Percentiles rank a stretch among this genome's conserved stretches.
Evolutionary conservation across 2,888 invertebrate genomes (phyloP).

Genomic region (Conomelus anceps): DNA sequence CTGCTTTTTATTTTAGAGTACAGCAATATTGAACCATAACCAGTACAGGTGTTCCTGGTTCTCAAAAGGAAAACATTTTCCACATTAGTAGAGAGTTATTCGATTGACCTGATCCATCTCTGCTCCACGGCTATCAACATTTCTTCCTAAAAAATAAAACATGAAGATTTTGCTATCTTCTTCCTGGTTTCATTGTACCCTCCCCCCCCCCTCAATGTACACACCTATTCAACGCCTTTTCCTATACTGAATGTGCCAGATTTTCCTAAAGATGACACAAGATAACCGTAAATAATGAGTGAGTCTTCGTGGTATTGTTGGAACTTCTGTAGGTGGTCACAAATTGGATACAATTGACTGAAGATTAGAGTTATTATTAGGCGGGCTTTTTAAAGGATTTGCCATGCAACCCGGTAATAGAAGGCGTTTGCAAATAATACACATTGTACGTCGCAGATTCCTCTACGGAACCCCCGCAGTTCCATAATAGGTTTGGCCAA

Average conservation of each 20-base stretch:
- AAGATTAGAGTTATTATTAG: neutral
- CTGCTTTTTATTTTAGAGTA: too few species aligned
- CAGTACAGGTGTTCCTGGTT: too few species aligned
- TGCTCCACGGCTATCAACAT: too few species aligned
- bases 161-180: neutral
- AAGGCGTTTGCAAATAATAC: neutral
- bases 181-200: neutral
- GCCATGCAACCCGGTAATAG: neutral
- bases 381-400: neutral
- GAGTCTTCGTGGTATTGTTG: neutral
- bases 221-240: neutral
- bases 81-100: too few species aligned
- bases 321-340: neutral
- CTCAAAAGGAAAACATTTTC: too few species aligned
- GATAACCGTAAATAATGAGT: neutral
- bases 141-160: neutral
- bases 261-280: neutral
- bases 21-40: too few species aligned
- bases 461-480: too few species aligned
- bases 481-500: neutral
- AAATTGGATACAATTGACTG: neutral
- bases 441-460: neutral
- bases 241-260: neutral
- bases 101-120: too few species aligned
- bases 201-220: neutral